Base-by-base conservation (phyloP, 2,888 invertebrate species). In the Blera fallax region DNA sequence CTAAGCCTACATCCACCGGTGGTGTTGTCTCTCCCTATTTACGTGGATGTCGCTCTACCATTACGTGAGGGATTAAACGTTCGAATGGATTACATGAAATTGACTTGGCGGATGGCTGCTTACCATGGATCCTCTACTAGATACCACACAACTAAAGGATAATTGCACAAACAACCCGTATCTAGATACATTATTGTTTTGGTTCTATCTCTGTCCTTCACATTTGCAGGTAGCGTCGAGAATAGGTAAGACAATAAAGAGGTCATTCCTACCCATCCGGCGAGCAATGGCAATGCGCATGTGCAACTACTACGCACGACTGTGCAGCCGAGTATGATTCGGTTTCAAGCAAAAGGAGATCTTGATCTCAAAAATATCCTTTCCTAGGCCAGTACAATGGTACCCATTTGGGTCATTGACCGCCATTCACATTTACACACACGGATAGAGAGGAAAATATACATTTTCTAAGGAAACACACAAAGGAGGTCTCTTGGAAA, bases 231-330 rank as follows among this genome's bases (percentile, higher is more conserved):
- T 34, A 21, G 40, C 37, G 37, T 16, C 60, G 11, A 45, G n/a
- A n/a, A n/a, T n/a, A n/a, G n/a, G n/a, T n/a, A n/a, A n/a, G 14
- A 52, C 43, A 67, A 79, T 83, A 79, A 78, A 83, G 54, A 67
- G 83, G 83, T 78, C 78, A 65, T 83, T 78, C 78, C 50, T 73
- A 60, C 78, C 72, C 34, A 58, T 40, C 14, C 14, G 2, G 37
- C 24, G 24, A n/a, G n/a, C 24, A 24, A 24, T 24, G 24, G 24
- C 2, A 24, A 16, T 34, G 27, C 45, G 78, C 70, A 77, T 77
- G 77, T 11, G 64, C 58, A 77, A 48, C 79, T 48, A 45, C 62
- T 54, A 21, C 67, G 65, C 60, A 73, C 67, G 78, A 62, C 67
- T n/a, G n/a, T 83, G 72, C 72, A 58, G 58, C 29, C 1, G 16